These are phyloP conservation scores for Atta texana DNA, from an alignment of 1,140 invertebrate species.

Conservation along the genomic window DNA sequence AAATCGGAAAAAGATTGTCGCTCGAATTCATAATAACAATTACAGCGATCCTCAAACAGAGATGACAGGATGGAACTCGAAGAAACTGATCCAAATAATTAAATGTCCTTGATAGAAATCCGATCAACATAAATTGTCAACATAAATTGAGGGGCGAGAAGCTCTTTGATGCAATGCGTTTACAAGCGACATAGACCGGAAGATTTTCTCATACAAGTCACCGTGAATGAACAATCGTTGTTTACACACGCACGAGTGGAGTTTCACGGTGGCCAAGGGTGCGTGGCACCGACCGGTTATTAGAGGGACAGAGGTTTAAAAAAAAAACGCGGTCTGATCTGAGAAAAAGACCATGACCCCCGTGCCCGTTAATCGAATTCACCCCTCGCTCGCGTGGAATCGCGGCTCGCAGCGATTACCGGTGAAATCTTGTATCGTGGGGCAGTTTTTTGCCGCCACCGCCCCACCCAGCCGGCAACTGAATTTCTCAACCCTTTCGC, in stretches of 20 bases:
- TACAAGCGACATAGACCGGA: slow-evolving; percentile 48
- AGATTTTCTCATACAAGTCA: slow-evolving; percentile 46
- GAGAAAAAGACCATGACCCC: slow-evolving; percentile 74
- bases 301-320: slow-evolving; percentile 58
- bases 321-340: slow-evolving; percentile 46
- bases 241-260: slow-evolving; percentile 50
- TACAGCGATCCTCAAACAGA: not conserved
- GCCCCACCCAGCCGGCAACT: slow-evolving; percentile 66
- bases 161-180: slow-evolving; percentile 20
- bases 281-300: slow-evolving; percentile 50
- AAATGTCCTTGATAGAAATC: not conserved
- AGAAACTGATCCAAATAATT: slow-evolving; percentile 12
- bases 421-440: slow-evolving; percentile 76
- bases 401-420: slow-evolving; percentile 73
- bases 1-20: not conserved
- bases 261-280: slow-evolving; percentile 8
- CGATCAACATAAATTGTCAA: slow-evolving; percentile 15
- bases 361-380: slow-evolving; percentile 84
- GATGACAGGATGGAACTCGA: not conserved
- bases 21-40: slow-evolving; percentile 5
- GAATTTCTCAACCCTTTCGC: slow-evolving; percentile 83
- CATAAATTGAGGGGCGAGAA: not conserved
- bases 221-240: slow-evolving; percentile 54
- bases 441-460: slow-evolving; percentile 69
- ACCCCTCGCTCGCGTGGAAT: slow-evolving; percentile 77